Base-by-base conservation (phyloP, 2,888 invertebrate genomes). In the Drosophila testacea region DNA sequence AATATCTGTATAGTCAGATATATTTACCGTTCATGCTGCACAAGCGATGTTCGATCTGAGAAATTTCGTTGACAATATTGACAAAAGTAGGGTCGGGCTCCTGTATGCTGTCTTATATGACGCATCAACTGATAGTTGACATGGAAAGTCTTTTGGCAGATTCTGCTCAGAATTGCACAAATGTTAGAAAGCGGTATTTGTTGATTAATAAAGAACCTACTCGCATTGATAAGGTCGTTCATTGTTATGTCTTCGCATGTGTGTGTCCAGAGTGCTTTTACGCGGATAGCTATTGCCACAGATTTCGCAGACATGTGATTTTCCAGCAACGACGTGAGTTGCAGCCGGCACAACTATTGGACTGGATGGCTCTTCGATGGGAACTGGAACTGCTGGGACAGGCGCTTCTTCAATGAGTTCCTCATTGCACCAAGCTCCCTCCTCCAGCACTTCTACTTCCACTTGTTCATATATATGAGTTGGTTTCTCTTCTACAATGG, bases 91-190 rank as follows among this genome's bases (percentile, higher is more conserved):
- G 93, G 93, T 22, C 91, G 91, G 7, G 88, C 88, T 0, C 93
- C 92, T 0, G 92, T 93, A 61, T 92, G 93, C 34, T 91, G 90
- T 9, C 92, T 88, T 76, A 93, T 93, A 56, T 93, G 93, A 0
- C 93, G 90, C 13, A 90, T 91, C 34, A 93, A 64, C 69, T 93
- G 92, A 74, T 92, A 93, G 65, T 92, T 91, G 0, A 92, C 88
- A 44, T 92, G 91, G 55, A 93, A 92, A 0, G 89, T 73, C 62
- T 91, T 89, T 4, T 89, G 87, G 56, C 93, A 93, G 50, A 92
- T 91, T 72, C 92, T 92, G 13, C 4, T 46, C 3, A 1, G 4
- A 7, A 5, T 4, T 0, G 2, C 4, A 22, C 10, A 1, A n/a
- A 54, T 6, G 9, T 46, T 11, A 46, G 16, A 1, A 1, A 3